Percentiles rank a stretch among this genome's conserved stretches.
Conservation (phyloP, 2,888 invertebrate genomes). For the Cosmorhoe ocellata region DNA sequence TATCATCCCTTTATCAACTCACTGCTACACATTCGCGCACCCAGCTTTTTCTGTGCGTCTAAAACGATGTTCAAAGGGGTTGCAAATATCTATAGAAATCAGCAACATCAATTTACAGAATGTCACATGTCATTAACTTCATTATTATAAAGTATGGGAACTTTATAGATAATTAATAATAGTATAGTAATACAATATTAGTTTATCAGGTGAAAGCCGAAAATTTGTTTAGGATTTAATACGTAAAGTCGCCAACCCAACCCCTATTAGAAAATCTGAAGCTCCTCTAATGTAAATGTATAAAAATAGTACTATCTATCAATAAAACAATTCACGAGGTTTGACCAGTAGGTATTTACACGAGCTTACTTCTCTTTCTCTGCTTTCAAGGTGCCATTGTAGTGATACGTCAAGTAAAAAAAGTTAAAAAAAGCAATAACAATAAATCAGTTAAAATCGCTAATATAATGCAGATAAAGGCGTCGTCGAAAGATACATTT, state of each 20-base stretch:
- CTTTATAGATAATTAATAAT: no score
- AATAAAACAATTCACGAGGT: no score
- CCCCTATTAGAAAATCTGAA: no score
- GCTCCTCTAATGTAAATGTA: no score
- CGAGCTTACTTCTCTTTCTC: no score
- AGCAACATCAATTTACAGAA: slow-evolving; percentile 47
- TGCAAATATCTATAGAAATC: slow-evolving; percentile 45
- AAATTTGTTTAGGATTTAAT: no score
- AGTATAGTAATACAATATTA: no score
- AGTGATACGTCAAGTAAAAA: background rate
- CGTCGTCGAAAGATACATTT: slow-evolving; percentile 51
- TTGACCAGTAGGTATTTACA: no score
- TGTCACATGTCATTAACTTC: slow-evolving; percentile 46
- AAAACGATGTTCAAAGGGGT: slow-evolving; percentile 52
- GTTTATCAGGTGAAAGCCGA: no score
- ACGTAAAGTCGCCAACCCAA: no score
- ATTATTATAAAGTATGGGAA: slow-evolving; percentile 48
- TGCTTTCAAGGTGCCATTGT: no score
- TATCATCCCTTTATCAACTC: slow-evolving; percentile 79
- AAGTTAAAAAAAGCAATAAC: background rate
- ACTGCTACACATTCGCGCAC: slow-evolving; percentile 76
- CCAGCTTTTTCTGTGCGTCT: slow-evolving; percentile 64
- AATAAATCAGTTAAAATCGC: slow-evolving; percentile 51
- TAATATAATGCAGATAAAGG: slow-evolving; percentile 48
- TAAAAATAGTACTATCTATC: no score